phyloP scores from a whole-genome alignment of 2,113 vertebrate genomes.

The Notothenia rossii region DNA sequence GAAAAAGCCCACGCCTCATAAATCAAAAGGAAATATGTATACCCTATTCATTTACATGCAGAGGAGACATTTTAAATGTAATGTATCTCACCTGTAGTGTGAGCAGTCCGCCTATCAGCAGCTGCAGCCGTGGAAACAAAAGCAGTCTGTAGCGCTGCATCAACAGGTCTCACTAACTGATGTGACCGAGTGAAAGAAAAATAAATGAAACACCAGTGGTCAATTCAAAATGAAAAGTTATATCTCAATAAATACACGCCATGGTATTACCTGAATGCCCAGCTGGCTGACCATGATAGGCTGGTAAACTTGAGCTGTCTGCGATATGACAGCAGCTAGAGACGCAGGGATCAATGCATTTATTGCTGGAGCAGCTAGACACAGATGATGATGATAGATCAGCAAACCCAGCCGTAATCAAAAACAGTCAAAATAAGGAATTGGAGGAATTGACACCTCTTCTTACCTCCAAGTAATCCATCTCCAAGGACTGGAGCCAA shows the following conservation, averaged over 20 bases:
- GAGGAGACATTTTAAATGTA: neutral
- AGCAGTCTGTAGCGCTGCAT: constrained; percentile 38
- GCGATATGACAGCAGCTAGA: constrained; percentile 88
- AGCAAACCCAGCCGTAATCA: neutral
- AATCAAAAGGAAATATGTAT: neutral
- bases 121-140: constrained; percentile 28
- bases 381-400: constrained; percentile 3
- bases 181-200: constrained; percentile 20
- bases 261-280: constrained; percentile 85
- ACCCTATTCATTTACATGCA: neutral
- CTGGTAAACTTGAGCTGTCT: constrained; percentile 59
- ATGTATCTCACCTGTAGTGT: constrained; percentile 37
- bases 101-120: constrained; percentile 1
- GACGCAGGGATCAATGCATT: constrained; percentile 81
- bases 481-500: constrained; percentile 80
- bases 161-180: constrained; percentile 23
- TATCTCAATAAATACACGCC: neutral
- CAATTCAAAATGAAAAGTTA: neutral
- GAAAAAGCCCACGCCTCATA: neutral
- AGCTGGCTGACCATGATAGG: constrained; percentile 8
- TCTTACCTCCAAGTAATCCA: constrained; percentile 76
- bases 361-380: constrained; percentile 77
- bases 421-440: neutral
- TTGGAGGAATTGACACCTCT: neutral
- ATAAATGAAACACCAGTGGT: neutral